Base-by-base conservation (phyloP, 2,888 invertebrate genomes). In the Stomorhina lunata region DNA sequence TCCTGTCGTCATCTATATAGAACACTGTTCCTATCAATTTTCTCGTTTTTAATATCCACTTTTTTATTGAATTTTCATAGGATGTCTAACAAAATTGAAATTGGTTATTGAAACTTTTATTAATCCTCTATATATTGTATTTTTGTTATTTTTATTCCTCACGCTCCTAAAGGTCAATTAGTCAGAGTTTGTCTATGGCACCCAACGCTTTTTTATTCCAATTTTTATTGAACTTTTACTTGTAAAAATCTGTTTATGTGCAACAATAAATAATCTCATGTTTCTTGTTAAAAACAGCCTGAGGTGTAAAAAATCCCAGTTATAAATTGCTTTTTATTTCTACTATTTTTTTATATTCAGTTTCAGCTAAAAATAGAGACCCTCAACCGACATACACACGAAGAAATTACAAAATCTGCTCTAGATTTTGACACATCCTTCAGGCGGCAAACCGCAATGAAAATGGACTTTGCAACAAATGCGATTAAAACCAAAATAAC, bases 371-470 rank as follows among this genome's bases (percentile, higher is more conserved):
- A 43, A 6, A 43, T 1, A 65, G 9, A 12, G 10, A 63, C 20
- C 15, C 7, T 12, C n/a, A 27, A 25, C 32, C n/a, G n/a, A 10
- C 15, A 57, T 10, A 66, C 65, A 66, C 50, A 68, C 53, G 48
- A 65, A 61, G 50, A 63, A 61, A 81, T 81, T 76, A 81, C 76
- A 76, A 77, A 75, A 77, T 66, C 71, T 81, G 81, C 66, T 72
- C 65, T 55, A 81, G 81, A 81, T 77, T 81, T 65, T 50, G 81
- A 81, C 81, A 66, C 65, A 66, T 77, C 76, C 81, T 81, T 66
- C 2, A 72, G 81, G 81, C 37, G 29, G n/a, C 68, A 50, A 72
- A 66, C 59, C 72, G 27, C 66, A 73, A 73, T 68, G 9, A 72
- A 80, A 80, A 34, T 59, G 72, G 66, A 80, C 66, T 68, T 45